Evolutionary conservation across 2,888 invertebrate genomes (phyloP), one percentile per base, ranked within the genome.

Genomic region (Slavum lentiscoides): DNA sequence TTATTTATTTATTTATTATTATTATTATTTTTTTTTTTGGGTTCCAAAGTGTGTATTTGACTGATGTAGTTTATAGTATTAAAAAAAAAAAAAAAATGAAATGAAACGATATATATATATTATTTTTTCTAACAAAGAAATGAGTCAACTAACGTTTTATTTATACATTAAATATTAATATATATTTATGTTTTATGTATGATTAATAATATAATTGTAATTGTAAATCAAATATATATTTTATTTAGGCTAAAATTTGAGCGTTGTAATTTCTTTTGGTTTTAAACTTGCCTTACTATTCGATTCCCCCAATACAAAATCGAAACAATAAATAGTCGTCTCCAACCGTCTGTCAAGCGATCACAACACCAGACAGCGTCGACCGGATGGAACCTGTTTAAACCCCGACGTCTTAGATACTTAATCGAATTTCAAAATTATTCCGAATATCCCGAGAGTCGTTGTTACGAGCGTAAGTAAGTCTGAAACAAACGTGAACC

Each of bases 31-130:
- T 77, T 61, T 73, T 74, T 77, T 62, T 43, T 5, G 80, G 80
- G 80, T 80, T 80, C 64, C 72, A 72, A 80, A 70, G 80, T 80
- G 70, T 80, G 70, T 72, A 80, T 68, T 59, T 80, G 80, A 80
- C 80, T 80, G 80, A 80, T 80, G 64, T 80, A 80, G 80, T 72
- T 70, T 77, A 77, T 69, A 80, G 62, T 70, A 55, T 80, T 68
- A 55, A 19, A 61, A 58, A 49, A 59, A 43, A 75, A 61, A 59
- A 49, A 68, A 49, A 59, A 55, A 30, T 21, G 23, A 53, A 69
- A 69, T 30, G 37, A 43, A 0, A 23, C 23, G 30, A 68, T 74
- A 30, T 72, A 66, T 49, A 67, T 53, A 53, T 76, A 61, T 76
- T 70, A 21, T 77, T 58, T 75, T 77, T 74, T 80, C 70, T 64